Base-by-base conservation (phyloP, 1,140 invertebrate genomes). In the Argopecten irradians region DNA sequence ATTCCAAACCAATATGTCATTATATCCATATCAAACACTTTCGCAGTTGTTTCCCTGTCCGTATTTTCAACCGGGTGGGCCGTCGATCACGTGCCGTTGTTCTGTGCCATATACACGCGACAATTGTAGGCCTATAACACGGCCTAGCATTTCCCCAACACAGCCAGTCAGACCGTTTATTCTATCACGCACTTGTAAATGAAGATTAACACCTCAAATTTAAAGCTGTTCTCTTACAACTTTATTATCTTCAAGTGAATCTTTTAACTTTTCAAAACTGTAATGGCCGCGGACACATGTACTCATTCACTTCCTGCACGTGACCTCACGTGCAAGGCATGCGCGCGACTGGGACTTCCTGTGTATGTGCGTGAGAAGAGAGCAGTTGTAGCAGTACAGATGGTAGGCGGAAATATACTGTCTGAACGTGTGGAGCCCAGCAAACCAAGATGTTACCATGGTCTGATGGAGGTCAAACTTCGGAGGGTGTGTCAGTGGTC, bases 261-360 rank as follows among this genome's bases (percentile, higher is more conserved):
- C 55, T 71, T 71, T 71, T 28, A 71, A 71, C 55, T 71, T 71
- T 71, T 71, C n/a, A 71, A 71, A 71, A 71, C 22, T 28, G 55
- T 71, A 71, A 71, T 71, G n/a, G 55, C 11, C n/a, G 55, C 22
- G 55, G 28, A 71, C 55, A n/a, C 22, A 28, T 71, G 55, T 71
- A 71, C 55, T 28, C 28, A 71, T 71, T 71, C 55, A 71, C 55
- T 71, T 71, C 55, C 55, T 71, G 55, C 55, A 71, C 55, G 55
- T 71, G 55, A 71, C 22, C 22, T 71, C 55, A 71, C 55, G 55
- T 71, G 55, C 55, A n/a, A 28, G n/a, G 55, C 55, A 71, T 71
- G 55, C 55, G 55, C 55, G 22, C 55, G 22, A 28, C 22, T 71
- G 55, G n/a, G 55, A 71, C 55, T 71, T 71, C 55, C 55, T 71